Conservation (phyloP, 1,140 invertebrate genomes). For the Drusus annulatus region DNA sequence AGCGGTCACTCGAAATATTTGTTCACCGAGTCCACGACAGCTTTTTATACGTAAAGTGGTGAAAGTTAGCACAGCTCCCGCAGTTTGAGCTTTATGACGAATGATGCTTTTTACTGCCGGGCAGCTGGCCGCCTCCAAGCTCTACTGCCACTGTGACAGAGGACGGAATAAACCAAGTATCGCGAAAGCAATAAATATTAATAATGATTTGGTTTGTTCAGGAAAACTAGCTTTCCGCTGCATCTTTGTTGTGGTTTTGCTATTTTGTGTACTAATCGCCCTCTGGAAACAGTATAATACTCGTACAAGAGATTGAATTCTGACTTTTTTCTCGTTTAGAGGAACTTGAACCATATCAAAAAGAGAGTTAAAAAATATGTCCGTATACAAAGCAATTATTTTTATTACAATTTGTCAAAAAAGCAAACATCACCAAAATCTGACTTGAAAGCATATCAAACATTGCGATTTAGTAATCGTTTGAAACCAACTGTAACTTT, state of each 20-base stretch:
- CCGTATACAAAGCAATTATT: no score
- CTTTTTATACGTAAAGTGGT: conserved; percentile 39
- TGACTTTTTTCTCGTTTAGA: no score
- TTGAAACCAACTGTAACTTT: no score
- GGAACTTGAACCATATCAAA: no score
- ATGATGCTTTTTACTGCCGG: conserved; percentile 44
- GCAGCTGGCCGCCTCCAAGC: conserved; percentile 8
- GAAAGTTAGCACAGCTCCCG: conserved; percentile 38
- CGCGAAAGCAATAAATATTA: conserved; percentile 36
- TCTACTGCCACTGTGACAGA: neutral
- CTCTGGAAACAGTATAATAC: no score
- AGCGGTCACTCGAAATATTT: conserved; percentile 16
- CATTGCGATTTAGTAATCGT: no score
- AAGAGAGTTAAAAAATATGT: no score
- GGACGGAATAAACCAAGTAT: neutral
- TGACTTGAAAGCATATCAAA: no score
- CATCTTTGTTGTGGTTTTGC: conserved; percentile 11
- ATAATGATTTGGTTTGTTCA: conserved; percentile 39
- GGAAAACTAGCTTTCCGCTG: conserved; percentile 5
- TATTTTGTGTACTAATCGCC: no score
- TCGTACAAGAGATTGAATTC: no score
- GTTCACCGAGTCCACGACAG: neutral
- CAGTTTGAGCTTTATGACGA: conserved; percentile 43
- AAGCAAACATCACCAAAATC: no score
- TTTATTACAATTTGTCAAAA: no score